Evolutionary conservation across 1,140 invertebrate genomes (phyloP), one percentile per base, ranked within the genome.

Genomic region (Zaprionus tsacasi): DNA sequence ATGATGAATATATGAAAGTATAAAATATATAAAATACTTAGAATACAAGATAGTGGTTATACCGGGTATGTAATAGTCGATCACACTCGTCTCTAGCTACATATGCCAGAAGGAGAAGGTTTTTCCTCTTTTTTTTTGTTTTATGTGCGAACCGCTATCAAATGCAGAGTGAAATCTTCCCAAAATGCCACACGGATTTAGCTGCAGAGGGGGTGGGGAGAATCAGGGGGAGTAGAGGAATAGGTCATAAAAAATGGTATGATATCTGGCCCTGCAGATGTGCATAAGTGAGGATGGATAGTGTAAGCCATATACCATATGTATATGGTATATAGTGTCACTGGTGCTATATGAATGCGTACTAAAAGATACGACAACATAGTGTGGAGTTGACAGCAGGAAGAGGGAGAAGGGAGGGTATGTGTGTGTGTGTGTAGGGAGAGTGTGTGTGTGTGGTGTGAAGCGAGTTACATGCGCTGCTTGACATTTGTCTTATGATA

Each of bases 71-170:
- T 30, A 30, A 30, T 0, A 30, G 27, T 30, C 27, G 27, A 30
- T 3, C 27, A 30, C 21, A 6, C 6, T 30, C 27, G 27, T 30
- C 27, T 30, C 4, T 30, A 30, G 27, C 27, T 6, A n/a, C n/a
- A n/a, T n/a, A 2, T 3, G 27, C 21, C 2, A 30, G 27, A 7
- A n/a, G 6, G 6, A 40, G 6, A n/a, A 40, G 38, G 13, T 45
- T 45, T 8, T 45, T 45, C 7, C 6, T 35, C 10, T 7, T 67
- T 33, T 50, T 83, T 77, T 87, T 82, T 87, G 82, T 82, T 87
- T 87, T 87, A 87, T 82, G 82, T 70, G 77, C 77, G 56, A 69
- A 65, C 78, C 82, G 64, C 83, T 83, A 87, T 87, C 83, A 87
- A 88, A 81, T 83, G 83, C 83, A 88, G 73, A 71, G 40, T 1